These are phyloP conservation scores for Cinclus mexicanus DNA, from an alignment of 2,113 vertebrate genomes.

Conservation along the genomic window DNA sequence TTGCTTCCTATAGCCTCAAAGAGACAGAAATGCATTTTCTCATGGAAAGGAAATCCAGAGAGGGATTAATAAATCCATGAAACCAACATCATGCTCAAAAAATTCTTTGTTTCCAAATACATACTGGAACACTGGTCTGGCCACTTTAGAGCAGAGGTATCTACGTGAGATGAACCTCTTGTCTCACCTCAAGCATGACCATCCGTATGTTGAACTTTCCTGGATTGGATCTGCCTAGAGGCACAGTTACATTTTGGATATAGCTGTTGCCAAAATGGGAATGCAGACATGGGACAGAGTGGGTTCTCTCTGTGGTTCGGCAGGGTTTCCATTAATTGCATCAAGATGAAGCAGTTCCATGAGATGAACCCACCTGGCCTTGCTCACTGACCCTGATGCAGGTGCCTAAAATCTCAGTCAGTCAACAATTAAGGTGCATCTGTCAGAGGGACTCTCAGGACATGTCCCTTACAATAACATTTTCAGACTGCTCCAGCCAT, in stretches of 20 bases:
- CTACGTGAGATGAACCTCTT: not conserved
- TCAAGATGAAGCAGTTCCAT: not conserved
- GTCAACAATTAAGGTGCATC: not conserved
- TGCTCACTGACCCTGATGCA: not conserved
- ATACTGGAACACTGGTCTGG: not conserved
- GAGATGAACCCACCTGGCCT: not conserved
- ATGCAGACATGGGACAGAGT: not conserved
- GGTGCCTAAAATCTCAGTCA: not conserved
- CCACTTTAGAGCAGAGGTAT: not conserved
- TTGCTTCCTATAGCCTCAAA: not conserved
- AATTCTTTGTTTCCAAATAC: not conserved
- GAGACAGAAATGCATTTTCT: not conserved
- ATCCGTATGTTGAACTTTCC: not conserved
- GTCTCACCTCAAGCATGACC: not conserved
- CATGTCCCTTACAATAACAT: not conserved
- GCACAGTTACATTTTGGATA: not conserved
- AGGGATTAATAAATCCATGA: not conserved
- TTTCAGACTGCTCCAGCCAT: not conserved
- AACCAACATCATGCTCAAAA: not conserved
- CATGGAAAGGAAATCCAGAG: not conserved
- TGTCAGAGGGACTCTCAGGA: not conserved
- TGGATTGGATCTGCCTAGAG: not conserved
- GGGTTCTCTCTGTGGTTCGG: not conserved
- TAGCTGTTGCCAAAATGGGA: not conserved
- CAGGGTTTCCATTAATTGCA: not conserved